Evolutionary conservation across 2,888 invertebrate species (phyloP), one percentile per base, ranked within the genome.

Genomic region (Cyclophora albipunctata): DNA sequence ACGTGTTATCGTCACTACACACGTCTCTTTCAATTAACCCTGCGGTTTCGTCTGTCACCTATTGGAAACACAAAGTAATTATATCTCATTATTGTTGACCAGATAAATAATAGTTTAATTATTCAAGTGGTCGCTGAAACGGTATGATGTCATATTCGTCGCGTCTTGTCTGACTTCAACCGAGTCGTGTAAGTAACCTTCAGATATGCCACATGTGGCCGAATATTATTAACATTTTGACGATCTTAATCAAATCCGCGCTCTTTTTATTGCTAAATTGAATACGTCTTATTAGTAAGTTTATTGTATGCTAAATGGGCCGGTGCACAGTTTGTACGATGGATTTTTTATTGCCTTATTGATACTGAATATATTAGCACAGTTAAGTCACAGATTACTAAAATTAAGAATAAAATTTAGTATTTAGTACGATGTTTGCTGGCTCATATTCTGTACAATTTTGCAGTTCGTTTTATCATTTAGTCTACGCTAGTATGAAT

Each of bases 121-220:
- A 66, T 64, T 66, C 60, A 62, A 60, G 62, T 63, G 58, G 58
- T 66, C 58, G 59, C 62, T 66, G 58, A 71, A 58, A 67, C 60
- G 51, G 56, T 64, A 69, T 76, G 73, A 74, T 71, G 69, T 75
- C 74, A 43, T 43, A 66, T 69, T 64, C 60, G 67, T 67, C 67
- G 65, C 67, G 71, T 66, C 69, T 68, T 64, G 71, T 73, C 67
- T 64, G 63, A 64, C 59, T 60, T 67, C 73, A 66, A 73, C 60
- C 66, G 69, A 72, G 59, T 62, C 70, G 71, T 72, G 66, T 65
- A 69, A 65, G 65, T 70, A 66, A 76, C 76, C 76, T 77, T 77
- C 76, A 73, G 65, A 62, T 59, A 67, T 67, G 62, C 68, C 71
- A 69, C 71, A 75, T 75, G 73, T 74, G 70, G 58, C 62, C 59